Percentiles rank a stretch among this genome's conserved stretches.
Conservation (phyloP, 53 echinoderm and acorn worm genomes). For the Antedon mediterranea region DNA sequence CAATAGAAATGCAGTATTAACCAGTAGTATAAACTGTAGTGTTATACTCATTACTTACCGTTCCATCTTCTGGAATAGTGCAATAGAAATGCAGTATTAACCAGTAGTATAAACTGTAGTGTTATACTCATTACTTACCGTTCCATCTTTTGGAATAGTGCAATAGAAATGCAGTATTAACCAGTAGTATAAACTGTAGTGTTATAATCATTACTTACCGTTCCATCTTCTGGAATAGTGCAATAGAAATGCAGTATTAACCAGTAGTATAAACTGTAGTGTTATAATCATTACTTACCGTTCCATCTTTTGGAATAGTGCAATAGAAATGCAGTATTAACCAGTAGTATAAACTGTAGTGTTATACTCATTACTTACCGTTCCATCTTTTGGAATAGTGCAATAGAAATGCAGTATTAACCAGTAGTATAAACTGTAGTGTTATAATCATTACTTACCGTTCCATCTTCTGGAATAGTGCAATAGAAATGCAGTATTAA, state of each 20-base stretch:
- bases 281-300: too few species aligned
- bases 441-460: too few species aligned
- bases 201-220: too few species aligned
- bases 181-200: too few species aligned
- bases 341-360: too few species aligned
- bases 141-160: not conserved
- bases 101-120: too few species aligned
- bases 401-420: slow-evolving; percentile 38
- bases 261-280: too few species aligned
- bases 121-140: too few species aligned
- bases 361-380: too few species aligned
- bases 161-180: slow-evolving; percentile 38
- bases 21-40: too few species aligned
- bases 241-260: slow-evolving; percentile 38
- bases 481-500: slow-evolving; percentile 38
- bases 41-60: too few species aligned
- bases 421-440: too few species aligned
- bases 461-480: not conserved
- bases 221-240: not conserved
- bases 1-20: slow-evolving; percentile 38
- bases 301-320: not conserved
- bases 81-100: slow-evolving; percentile 38
- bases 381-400: not conserved
- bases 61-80: not conserved
- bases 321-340: slow-evolving; percentile 38